These are phyloP conservation scores for Zoanthus solanderi DNA, from an alignment of 92 coral and sea anemone species.

Conservation along the genomic window DNA sequence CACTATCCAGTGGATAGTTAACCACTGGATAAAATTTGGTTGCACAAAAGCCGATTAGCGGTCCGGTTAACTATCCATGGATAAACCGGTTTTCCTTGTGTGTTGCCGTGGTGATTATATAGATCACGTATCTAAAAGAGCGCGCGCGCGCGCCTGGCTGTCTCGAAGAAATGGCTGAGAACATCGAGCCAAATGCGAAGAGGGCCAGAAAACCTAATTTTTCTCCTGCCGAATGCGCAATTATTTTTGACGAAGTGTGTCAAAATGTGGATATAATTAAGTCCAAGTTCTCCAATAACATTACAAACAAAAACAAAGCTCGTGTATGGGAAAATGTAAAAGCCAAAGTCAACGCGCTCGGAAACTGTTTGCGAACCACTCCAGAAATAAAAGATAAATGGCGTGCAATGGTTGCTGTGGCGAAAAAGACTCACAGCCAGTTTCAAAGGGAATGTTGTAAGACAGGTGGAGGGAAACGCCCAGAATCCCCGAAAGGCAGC, in stretches of 20 bases:
- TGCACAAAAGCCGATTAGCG: constrained; percentile 19
- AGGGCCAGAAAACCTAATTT: constrained; percentile 44
- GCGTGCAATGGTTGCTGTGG: constrained; percentile 43
- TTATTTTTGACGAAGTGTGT: constrained; percentile 28
- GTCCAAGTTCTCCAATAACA: constrained; percentile 5
- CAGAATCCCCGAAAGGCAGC: constrained; percentile 19
- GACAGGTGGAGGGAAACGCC: constrained; percentile 51
- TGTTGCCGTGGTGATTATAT: constrained; percentile 23
- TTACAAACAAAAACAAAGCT: constrained; percentile 40
- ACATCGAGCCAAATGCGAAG: constrained; percentile 13
- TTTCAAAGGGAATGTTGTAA: neutral
- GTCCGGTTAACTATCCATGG: constrained; percentile 41
- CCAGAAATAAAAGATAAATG: constrained; percentile 52
- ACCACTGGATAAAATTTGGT: constrained; percentile 10
- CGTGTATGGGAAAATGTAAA: constrained; percentile 37
- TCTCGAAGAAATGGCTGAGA: constrained; percentile 13
- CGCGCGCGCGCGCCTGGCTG: constrained; percentile 9
- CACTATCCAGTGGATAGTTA: neutral
- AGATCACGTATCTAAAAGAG: neutral
- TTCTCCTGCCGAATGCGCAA: constrained; percentile 50
- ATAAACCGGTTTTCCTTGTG: constrained; percentile 28
- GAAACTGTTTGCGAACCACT: constrained; percentile 21
- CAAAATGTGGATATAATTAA: constrained; percentile 10
- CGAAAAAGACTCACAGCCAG: constrained; percentile 13
- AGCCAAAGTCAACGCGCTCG: constrained; percentile 25